Conservation (phyloP, 2,797 vertebrate genomes). For the Halcyon chelicuti region DNA sequence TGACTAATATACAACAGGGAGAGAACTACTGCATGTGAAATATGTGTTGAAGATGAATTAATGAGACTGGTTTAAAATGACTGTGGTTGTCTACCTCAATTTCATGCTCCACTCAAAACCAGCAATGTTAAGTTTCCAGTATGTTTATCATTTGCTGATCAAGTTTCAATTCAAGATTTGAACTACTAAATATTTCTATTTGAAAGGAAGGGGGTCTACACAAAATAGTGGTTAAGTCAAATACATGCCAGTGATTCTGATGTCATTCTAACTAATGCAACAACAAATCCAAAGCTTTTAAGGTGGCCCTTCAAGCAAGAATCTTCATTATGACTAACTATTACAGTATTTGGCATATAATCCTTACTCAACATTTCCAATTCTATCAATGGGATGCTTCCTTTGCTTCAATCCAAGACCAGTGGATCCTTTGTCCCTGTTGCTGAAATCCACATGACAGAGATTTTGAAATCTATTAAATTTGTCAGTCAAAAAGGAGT, state of each 20-base stretch:
- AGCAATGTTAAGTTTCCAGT: not conserved
- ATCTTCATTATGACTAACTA: not conserved
- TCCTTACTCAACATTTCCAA: not conserved
- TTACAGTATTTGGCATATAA: not conserved
- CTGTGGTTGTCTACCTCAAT: not conserved
- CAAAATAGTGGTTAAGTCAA: not conserved
- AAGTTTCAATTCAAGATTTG: not conserved
- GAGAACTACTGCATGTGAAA: not conserved
- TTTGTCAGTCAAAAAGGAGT: not conserved
- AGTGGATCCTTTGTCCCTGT: not conserved
- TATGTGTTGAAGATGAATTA: not conserved
- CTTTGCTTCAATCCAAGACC: not conserved
- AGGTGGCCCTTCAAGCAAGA: not conserved
- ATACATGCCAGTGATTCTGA: accelerated
- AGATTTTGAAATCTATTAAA: not conserved
- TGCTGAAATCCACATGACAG: not conserved
- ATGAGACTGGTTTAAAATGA: not conserved
- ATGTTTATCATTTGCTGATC: not conserved
- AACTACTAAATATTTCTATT: not conserved
- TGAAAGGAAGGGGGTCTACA: not conserved
- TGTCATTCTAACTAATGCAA: not conserved
- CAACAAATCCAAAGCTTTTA: not conserved
- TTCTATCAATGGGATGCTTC: not conserved
- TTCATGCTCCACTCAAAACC: not conserved
- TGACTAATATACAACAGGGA: not conserved